Percentiles rank a stretch among this genome's conserved stretches.
Evolutionary conservation across 2,888 invertebrate genomes (phyloP).

Genomic region (Iselma pallidipennis): DNA sequence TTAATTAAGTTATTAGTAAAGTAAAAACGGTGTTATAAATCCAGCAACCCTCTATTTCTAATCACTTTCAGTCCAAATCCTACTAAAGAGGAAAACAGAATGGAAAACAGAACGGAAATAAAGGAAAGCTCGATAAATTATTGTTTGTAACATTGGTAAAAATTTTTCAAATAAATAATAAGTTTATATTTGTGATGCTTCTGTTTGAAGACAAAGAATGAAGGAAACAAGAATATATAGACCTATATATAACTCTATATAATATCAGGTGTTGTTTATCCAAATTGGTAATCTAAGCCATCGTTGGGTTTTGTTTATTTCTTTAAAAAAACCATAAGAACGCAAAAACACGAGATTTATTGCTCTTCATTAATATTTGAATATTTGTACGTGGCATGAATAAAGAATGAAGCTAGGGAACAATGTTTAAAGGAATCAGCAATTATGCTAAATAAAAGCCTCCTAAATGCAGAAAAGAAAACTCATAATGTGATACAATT

Average conservation of each 20-base stretch:
- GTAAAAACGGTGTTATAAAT: conserved; percentile 22
- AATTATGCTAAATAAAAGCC: conserved; percentile 24
- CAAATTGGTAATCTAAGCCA: conserved; percentile 22
- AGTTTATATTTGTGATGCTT: conserved; percentile 8
- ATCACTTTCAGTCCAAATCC: not conserved
- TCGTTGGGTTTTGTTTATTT: conserved; percentile 19
- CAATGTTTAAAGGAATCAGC: conserved; percentile 26
- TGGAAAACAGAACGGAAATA: not conserved
- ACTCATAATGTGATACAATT: conserved; percentile 23
- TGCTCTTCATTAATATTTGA: conserved; percentile 28
- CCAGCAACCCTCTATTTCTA: conserved; percentile 5
- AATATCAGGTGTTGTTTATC: conserved; percentile 18
- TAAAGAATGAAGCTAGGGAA: conserved; percentile 24
- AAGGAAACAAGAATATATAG: not conserved
- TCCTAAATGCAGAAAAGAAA: conserved; percentile 21
- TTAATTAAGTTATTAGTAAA: conserved; percentile 27
- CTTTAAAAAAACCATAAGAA: conserved; percentile 17
- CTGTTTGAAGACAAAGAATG: not conserved
- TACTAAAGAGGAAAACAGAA: too few species aligned
- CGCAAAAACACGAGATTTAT: conserved; percentile 25
- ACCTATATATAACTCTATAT: not conserved
- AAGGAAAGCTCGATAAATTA: not conserved
- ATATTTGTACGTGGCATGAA: conserved; percentile 25
- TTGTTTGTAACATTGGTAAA: not conserved
- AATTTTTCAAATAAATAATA: conserved; percentile 14